Conservation (phyloP, 2,888 invertebrate species). For the Patella ulyssiponensis region DNA sequence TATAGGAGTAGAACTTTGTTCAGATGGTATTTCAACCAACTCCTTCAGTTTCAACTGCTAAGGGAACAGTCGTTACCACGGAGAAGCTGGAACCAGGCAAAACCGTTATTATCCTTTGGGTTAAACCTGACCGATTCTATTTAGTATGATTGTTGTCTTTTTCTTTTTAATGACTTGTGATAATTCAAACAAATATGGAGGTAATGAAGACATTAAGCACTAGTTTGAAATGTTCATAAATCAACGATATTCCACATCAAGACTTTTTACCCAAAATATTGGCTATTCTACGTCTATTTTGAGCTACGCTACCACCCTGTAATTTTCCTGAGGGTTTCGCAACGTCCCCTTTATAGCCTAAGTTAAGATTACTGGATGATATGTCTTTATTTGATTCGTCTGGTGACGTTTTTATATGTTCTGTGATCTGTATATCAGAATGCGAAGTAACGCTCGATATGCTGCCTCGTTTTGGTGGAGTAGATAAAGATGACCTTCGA, state of each 20-base stretch:
- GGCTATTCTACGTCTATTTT: conserved; percentile 56
- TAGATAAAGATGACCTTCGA: conserved; percentile 16
- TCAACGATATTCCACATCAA: conserved; percentile 2
- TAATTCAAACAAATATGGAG: too few species aligned
- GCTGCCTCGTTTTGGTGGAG: conserved; percentile 25
- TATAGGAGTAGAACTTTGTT: too few species aligned
- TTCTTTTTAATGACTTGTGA: too few species aligned
- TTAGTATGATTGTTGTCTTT: too few species aligned
- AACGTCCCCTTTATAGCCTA: conserved; percentile 7
- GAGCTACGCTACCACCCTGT: conserved; percentile 37
- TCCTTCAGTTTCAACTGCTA: too few species aligned
- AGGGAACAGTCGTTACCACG: too few species aligned
- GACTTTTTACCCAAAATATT: conserved; percentile 53
- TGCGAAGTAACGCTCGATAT: conserved; percentile 25
- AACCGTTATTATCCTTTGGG: too few species aligned
- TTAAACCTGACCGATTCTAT: too few species aligned
- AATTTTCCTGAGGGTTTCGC: conserved; percentile 18
- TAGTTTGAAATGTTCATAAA: too few species aligned
- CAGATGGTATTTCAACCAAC: too few species aligned
- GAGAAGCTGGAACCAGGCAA: too few species aligned
- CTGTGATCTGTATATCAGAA: not conserved
- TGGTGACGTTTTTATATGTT: not conserved
- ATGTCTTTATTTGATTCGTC: not conserved
- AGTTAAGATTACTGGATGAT: not conserved
- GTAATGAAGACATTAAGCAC: too few species aligned